Base-by-base conservation (phyloP, 2,113 vertebrate genomes). In the Phainopepla nitens region DNA sequence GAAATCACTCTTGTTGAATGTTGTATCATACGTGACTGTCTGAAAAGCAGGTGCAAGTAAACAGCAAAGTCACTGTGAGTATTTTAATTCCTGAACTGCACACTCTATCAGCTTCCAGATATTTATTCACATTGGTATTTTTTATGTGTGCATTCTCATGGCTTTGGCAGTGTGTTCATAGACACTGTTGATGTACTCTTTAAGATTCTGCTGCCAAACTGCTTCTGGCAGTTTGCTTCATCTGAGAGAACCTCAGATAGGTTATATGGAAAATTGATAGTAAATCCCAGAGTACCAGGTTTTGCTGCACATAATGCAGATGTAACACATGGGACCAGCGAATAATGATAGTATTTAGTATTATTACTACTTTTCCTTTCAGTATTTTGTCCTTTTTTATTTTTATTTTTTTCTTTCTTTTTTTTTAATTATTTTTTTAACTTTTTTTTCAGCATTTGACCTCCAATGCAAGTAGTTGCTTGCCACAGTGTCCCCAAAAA, bases 21-120 rank as follows among this genome's bases (percentile, higher is more conserved):
- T 51, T 87, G 4, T 4, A 20, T 49, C 19, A 15, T 39, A n/a
- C 51, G n/a, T 56, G 69, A 70, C 65, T 60, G 7, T 36, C 73
- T 92, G 69, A 79, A 81, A 90, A 84, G 44, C 87, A 72, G 64
- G 36, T 23, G 50, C 5, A 28, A 87, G 29, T 91, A 68, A 95
- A 93, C 25, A 92, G 58, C 49, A 41, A 68, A 87, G 82, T 76
- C 71, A 49, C 20, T 45, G 41, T 66, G 57, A 35, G 60, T 60
- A 47, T 89, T 87, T 71, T 64, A 66, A 51, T 71, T 93, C 78
- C 70, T 69, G 36, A 76, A 31, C 35, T 66, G 22, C 56, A 51
- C 29, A 36, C 28, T 71, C 7, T 82, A 7, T 87, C 58, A 84
- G 22, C 49, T 88, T 69, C 53, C 88, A 90, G 66, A 41, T 92